Evolutionary conservation across 1,140 invertebrate species (phyloP), one percentile per base, ranked within the genome.

Genomic region (Kradibia gibbosae): DNA sequence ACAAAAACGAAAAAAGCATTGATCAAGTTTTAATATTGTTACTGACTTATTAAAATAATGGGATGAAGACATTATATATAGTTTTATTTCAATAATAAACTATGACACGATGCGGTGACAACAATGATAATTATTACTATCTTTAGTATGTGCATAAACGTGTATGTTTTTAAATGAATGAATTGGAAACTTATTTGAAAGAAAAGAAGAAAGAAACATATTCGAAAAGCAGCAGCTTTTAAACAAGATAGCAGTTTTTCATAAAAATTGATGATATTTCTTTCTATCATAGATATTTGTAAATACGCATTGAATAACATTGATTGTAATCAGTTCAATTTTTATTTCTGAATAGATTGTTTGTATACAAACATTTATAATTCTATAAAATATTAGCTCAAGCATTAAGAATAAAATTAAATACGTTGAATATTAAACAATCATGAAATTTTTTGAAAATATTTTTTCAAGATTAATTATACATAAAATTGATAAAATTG

Each of bases 21-120:
- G 42, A 62, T 62, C 34, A 36, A 62, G 31, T 62, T 62, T 62
- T n/a, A n/a, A 72, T 71, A 71, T 48, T 55, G 28, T 62, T 34
- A 34, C 13, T 15, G 13, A 17, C 28, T 15, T 15, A 62, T 62
- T 62, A 15, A 17, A 15, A 34, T 10, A 36, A 34, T 62, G 60
- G 60, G 28, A 62, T 62, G 36, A 28, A 74, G 31, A 53, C 11
- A 15, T 55, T 17, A 17, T 45, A 45, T 62, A 76, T 25, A 36
- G 60, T 62, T 76, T 60, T 62, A 45, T n/a, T 62, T 76, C 36
- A 48, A n/a, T 42, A 48, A 36, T 78, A 53, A 80, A 53, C 70
- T 70, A 73, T 73, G 70, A 73, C 70, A 73, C 67, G 55, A 45
- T 34, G 42, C 70, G 48, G 57, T 50, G 34, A 71, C 20, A 50